Evolutionary conservation across 1,140 invertebrate genomes (phyloP).

Genomic region (Bombus superbus): DNA sequence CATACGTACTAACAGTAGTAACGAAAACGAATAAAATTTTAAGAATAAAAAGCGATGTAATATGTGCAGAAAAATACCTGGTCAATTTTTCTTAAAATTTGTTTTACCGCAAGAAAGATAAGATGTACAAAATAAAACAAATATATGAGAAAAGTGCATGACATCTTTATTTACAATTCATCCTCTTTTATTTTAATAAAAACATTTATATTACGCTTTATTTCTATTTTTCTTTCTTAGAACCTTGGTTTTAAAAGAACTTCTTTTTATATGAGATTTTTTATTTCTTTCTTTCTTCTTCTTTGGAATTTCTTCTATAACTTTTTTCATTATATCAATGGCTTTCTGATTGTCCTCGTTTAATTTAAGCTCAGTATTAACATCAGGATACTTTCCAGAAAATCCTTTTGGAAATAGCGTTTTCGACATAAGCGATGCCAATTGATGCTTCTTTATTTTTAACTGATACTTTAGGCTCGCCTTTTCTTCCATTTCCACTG

Average conservation of each 20-base stretch:
- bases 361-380: constrained; percentile 72
- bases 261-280: constrained; percentile 41
- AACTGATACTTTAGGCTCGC: constrained; percentile 77
- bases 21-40: constrained; percentile 11
- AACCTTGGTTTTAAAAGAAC: constrained; percentile 44
- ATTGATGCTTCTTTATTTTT: constrained; percentile 84
- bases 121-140: constrained; percentile 33
- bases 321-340: constrained; percentile 83
- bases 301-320: constrained; percentile 68
- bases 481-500: constrained; percentile 77
- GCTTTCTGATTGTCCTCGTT: constrained; percentile 79
- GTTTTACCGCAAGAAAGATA: neutral
- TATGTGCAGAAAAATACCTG: neutral
- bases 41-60: constrained; percentile 17
- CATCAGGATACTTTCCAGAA: constrained; percentile 87
- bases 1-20: constrained; percentile 58
- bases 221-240: constrained; percentile 42
- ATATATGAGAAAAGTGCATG: constrained; percentile 4
- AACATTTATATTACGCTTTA: constrained; percentile 47
- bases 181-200: neutral
- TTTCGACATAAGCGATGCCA: constrained; percentile 84
- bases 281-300: constrained; percentile 67
- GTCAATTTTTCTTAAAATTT: neutral
- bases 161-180: constrained; percentile 12
- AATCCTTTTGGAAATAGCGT: constrained; percentile 87